Percentiles rank a stretch among this genome's conserved stretches.
phyloP scores from a whole-genome alignment of 2,113 vertebrate genomes.

The Nerophis lumbriciformis region DNA sequence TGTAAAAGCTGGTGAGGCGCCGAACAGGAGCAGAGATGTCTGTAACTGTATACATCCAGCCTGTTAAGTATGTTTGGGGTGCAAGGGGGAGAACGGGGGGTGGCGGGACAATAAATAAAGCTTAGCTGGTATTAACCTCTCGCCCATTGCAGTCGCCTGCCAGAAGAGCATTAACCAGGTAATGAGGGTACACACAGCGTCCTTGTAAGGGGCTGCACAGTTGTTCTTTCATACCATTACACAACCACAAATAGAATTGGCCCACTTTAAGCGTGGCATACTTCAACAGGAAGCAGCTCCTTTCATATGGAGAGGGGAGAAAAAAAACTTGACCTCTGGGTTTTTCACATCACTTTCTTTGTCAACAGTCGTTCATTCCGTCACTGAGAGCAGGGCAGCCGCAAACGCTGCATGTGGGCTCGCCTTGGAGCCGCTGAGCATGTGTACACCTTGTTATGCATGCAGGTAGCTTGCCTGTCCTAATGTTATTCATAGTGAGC shows the following conservation, averaged over 20 bases:
- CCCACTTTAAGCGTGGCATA: slow-evolving; percentile 62
- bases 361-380: slow-evolving; percentile 58
- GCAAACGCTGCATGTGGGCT: slow-evolving; percentile 20
- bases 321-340: slow-evolving; percentile 54
- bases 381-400: slow-evolving; percentile 34
- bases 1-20: slow-evolving; percentile 35
- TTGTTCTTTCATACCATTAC: slow-evolving; percentile 75
- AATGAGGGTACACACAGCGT: slow-evolving; percentile 75
- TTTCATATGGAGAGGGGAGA: slow-evolving; percentile 55
- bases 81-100: background rate
- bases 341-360: slow-evolving; percentile 60
- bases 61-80: slow-evolving; percentile 55
- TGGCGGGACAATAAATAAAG: slow-evolving; percentile 76
- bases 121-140: slow-evolving; percentile 73
- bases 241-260: slow-evolving; percentile 71
- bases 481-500: slow-evolving; percentile 45
- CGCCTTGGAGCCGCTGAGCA: background rate
- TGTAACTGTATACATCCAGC: slow-evolving; percentile 72
- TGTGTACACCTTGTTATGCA: slow-evolving; percentile 5
- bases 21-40: slow-evolving; percentile 56
- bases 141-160: slow-evolving; percentile 63
- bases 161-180: slow-evolving; percentile 72
- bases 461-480: slow-evolving; percentile 35
- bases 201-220: slow-evolving; percentile 76
- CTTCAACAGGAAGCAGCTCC: slow-evolving; percentile 66